Percentiles rank a stretch among this genome's conserved stretches.
These are phyloP conservation scores for Holothuria scabra DNA, from an alignment of 53 echinoderm and acorn worm species.

Conservation along the genomic window DNA sequence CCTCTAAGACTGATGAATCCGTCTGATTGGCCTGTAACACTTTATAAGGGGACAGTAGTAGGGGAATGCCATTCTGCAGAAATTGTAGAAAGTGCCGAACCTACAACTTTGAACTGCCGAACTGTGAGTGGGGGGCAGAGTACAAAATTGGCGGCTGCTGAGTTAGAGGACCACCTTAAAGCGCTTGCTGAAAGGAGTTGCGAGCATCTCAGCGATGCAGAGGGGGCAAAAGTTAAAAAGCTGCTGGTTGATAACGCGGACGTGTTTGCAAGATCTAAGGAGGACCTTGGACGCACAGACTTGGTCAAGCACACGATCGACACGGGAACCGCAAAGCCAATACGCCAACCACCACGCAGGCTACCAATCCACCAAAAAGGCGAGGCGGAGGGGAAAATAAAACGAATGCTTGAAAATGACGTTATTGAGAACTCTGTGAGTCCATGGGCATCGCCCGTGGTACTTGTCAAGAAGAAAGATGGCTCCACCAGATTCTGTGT, in stretches of 20 bases:
- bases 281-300: slow-evolving; percentile 56
- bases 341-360: slow-evolving; percentile 49
- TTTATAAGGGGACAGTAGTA: slow-evolving; percentile 1
- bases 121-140: not conserved
- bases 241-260: not conserved
- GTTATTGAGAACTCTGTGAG: slow-evolving; percentile 55
- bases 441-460: slow-evolving; percentile 57
- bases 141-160: not conserved
- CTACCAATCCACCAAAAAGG: slow-evolving; percentile 46
- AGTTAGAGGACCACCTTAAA: no score
- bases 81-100: not conserved
- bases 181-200: no score
- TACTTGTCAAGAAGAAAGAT: slow-evolving; percentile 51
- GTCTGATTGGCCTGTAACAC: not conserved
- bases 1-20: slow-evolving; percentile 17
- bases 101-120: not conserved
- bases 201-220: no score
- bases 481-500: slow-evolving; percentile 48
- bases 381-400: slow-evolving; percentile 45
- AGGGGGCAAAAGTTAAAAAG: no score
- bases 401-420: slow-evolving; percentile 20
- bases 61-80: slow-evolving; percentile 29
- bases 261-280: slow-evolving; percentile 46
- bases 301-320: slow-evolving; percentile 60
- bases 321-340: slow-evolving; percentile 50